Evolutionary conservation across 2,113 vertebrate genomes (phyloP).

Genomic region (Mustela lutreola): DNA sequence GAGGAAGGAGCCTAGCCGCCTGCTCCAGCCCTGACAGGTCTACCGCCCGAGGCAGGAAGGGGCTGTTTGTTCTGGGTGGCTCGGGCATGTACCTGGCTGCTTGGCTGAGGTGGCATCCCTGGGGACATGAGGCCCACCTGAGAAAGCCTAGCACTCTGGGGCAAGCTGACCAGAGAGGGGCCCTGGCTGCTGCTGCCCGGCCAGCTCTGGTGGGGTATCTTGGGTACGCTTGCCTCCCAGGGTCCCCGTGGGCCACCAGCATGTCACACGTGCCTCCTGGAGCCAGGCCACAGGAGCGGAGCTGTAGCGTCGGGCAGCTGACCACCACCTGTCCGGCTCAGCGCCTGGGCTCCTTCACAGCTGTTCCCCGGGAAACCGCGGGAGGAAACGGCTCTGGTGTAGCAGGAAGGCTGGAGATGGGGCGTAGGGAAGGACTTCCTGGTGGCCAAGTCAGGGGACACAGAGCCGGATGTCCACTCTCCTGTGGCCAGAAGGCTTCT

Average conservation of each 20-base stretch:
- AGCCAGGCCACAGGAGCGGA: not conserved
- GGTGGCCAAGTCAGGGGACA: not conserved
- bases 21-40: not conserved
- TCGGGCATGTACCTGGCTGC: not conserved
- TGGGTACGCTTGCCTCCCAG: not conserved
- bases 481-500: not conserved
- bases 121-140: conserved; percentile 46
- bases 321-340: conserved; percentile 5
- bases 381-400: not conserved
- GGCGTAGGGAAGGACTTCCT: conserved; percentile 70
- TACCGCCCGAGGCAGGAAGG: not conserved
- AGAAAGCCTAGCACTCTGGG: not conserved
- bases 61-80: not conserved
- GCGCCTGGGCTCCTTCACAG: not conserved
- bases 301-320: rapidly evolving
- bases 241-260: rapidly evolving
- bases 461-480: conserved; percentile 65
- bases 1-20: conserved; percentile 41
- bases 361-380: not conserved
- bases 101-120: conserved; percentile 39
- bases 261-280: rapidly evolving
- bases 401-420: conserved; percentile 58
- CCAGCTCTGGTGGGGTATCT: not conserved
- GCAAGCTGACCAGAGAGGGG: not conserved
- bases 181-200: not conserved